Base-by-base conservation (phyloP, 2,888 invertebrate genomes). In the Apotomis betuletana region DNA sequence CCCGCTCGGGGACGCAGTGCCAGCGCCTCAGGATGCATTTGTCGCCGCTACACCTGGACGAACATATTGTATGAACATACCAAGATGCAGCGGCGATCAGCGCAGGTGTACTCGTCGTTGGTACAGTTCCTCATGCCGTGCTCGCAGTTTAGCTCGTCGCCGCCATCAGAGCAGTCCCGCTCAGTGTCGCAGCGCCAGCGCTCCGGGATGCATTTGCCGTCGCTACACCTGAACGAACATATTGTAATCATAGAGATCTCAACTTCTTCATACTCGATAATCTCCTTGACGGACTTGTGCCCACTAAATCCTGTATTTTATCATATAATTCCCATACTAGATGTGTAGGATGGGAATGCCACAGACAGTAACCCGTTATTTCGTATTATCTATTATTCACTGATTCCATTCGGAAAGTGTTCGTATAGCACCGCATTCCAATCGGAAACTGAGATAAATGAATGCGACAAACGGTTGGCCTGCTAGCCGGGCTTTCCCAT, bases 181-280 rank as follows among this genome's bases (percentile, higher is more conserved):
- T 97, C 96, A 63, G 95, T 95, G 81, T 97, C 97, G 85, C 97
- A 97, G 71, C 95, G 94, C 95, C 96, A 97, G 9, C 95, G 94
- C 74, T 95, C 95, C 3, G 96, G 96, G 54, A 97, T 97, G 81
- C 97, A 97, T 77, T 96, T 96, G 1, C 96, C 96, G 79, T 95
- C 96, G 70, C 95, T 94, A 80, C 97, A 97, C 83, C 96, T 96
- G 78, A 64, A 54, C 9, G 12, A 54, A n/a, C n/a, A 54, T 5
- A 54, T n/a, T 13, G 5, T 54, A n/a, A 54, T 54, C 13, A 15
- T 15, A 15, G 15, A 15, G 15, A 15, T 15, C 15, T 15, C 15
- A 15, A 15, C 15, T 15, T 15, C 1, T 15, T 15, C 27, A 27
- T 27, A 27, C 27, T 2, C 27, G 27, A 27, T 27, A 27, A 2